Evolutionary conservation across 2,113 vertebrate species (phyloP), one percentile per base, ranked within the genome.

Genomic region (Scophthalmus maximus): DNA sequence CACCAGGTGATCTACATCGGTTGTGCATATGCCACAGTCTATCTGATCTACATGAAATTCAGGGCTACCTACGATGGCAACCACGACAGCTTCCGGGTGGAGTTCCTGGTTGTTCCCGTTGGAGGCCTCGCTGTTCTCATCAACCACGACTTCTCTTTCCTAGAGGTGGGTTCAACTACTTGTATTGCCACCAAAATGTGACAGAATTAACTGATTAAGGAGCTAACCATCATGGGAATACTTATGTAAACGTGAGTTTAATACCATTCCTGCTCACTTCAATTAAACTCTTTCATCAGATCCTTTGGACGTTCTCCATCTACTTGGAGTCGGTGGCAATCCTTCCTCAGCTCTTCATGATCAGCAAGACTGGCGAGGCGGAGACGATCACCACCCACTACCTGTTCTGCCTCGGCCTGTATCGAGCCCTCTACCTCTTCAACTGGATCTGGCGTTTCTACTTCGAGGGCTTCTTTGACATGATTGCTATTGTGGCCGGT

Each of bases 401-500:
- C 81, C 94, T 99, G 86, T 99, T 99, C 93, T 97, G 96, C 86
- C 84, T 98, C 91, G 98, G 98, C 70, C 88, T 99, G 78, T 99
- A 99, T 81, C 96, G 98, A 50, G 92, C 96, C 76, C 93, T 99
- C 81, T 99, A 99, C 84, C 96, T 99, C 6, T 94, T 98, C 94
- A 99, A 99, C 91, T 99, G 98, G 98, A 97, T 99, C 89, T 99
- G 98, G 98, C 97, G 97, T 89, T 99, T 95, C 94, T 98, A 98
- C 86, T 99, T 98, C 2, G 98, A 99, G 93, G 96, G 97, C 50
- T 99, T 99, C 93, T 99, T 99, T 49, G 98, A 99, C 89, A 93
- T 99, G 94, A 99, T 99, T 22, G 98, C 97, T 23, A 96, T 99
- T 32, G 97, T 98, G 80, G 96, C 98, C 5, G 98, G 97, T 0